Evolutionary conservation across 2,113 vertebrate species (phyloP).

Genomic region (Bombycilla garrulus): DNA sequence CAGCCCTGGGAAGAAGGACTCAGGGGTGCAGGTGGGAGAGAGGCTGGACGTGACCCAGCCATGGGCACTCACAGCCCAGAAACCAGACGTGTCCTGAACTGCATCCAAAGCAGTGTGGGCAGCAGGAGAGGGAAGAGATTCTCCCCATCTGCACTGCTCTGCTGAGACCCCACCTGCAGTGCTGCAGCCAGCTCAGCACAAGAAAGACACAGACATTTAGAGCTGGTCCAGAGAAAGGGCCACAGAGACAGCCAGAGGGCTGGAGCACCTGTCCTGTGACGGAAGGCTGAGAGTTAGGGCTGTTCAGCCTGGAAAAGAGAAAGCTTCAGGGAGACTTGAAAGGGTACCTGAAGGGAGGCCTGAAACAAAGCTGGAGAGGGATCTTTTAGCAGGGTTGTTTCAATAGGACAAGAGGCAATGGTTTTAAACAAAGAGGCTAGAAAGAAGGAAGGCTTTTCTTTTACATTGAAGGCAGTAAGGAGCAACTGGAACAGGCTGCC

Average conservation of each 20-base stretch:
- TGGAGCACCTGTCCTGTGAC: background rate
- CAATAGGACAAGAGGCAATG: fast-evolving
- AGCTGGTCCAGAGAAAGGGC: background rate
- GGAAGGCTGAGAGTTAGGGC: background rate
- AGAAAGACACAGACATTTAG: background rate
- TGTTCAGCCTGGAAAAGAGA: background rate
- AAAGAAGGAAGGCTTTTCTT: background rate
- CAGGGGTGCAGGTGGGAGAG: background rate
- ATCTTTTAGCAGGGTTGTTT: background rate
- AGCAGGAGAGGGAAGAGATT: background rate
- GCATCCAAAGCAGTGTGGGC: fast-evolving
- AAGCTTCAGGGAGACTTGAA: background rate
- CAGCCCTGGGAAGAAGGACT: background rate
- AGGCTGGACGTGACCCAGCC: background rate
- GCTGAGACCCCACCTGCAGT: background rate
- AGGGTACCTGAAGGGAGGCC: background rate
- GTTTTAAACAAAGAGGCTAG: background rate
- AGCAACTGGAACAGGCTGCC: background rate
- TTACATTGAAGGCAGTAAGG: background rate
- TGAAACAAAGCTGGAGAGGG: background rate
- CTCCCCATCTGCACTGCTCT: background rate
- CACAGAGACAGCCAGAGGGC: background rate
- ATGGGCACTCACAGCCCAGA: background rate
- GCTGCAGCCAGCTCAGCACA: background rate
- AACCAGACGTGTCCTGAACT: background rate